Percentiles rank a stretch among this genome's conserved stretches.
phyloP scores from a whole-genome alignment of 2,113 vertebrate genomes.

The Anoura caudifer region DNA sequence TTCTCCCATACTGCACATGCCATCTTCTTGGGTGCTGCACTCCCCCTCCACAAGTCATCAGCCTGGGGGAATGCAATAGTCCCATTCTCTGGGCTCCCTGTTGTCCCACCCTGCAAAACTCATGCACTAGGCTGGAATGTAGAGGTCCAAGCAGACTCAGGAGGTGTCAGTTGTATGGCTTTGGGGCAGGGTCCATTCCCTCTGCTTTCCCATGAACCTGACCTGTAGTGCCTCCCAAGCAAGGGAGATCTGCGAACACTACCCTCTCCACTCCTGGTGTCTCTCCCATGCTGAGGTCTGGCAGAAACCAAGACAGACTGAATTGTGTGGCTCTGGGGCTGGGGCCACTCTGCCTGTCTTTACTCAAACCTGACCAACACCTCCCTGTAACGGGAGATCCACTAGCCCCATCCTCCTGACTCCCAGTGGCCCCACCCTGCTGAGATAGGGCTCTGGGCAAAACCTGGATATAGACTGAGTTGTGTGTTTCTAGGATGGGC shows the following conservation, averaged over 20 bases:
- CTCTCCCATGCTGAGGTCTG: background rate
- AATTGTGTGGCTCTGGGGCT: background rate
- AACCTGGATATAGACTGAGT: too few species aligned
- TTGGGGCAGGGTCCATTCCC: too few species aligned
- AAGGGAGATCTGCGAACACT: background rate
- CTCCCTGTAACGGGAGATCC: background rate
- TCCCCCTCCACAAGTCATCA: too few species aligned
- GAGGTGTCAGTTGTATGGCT: too few species aligned
- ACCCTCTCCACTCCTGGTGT: background rate
- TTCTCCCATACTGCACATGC: background rate
- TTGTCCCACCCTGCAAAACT: too few species aligned
- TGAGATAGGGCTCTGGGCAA: too few species aligned
- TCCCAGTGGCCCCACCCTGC: too few species aligned
- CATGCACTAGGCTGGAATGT: too few species aligned
- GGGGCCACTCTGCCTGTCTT: background rate
- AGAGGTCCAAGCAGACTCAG: background rate
- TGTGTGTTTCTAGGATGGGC: background rate
- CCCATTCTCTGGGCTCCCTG: too few species aligned
- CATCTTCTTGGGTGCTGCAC: background rate
- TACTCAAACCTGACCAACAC: background rate
- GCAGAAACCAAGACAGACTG: background rate
- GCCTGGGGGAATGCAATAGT: too few species aligned
- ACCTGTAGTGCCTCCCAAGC: background rate
- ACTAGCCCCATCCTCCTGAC: too few species aligned
- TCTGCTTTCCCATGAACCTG: background rate